Percentiles rank a stretch among this genome's conserved stretches.
phyloP scores from a whole-genome alignment of 2,797 vertebrate genomes.

The Oryzias sinensis region DNA sequence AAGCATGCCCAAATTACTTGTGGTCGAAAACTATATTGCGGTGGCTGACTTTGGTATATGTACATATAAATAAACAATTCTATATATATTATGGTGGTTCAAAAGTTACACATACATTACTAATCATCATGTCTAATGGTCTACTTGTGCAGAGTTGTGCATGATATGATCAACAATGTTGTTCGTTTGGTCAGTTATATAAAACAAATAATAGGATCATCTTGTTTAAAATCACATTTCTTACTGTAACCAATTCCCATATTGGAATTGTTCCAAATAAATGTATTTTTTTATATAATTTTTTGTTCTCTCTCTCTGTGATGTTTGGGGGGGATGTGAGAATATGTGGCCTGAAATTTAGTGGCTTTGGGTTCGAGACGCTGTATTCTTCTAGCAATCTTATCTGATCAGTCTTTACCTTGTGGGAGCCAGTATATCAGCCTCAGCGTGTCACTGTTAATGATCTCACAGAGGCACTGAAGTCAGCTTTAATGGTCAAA shows the following conservation, averaged over 20 bases:
- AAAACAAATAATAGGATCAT: constrained; percentile 33
- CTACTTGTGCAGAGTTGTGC: constrained; percentile 68
- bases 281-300: constrained; percentile 91
- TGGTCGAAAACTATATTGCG: constrained; percentile 55
- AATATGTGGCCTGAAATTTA: not conserved
- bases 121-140: constrained; percentile 60
- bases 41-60: constrained; percentile 44
- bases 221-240: constrained; percentile 91
- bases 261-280: constrained; percentile 98
- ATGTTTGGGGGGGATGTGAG: not conserved
- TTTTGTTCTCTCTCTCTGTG: constrained; percentile 24
- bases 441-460: constrained; percentile 43
- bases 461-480: constrained; percentile 48
- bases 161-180: constrained; percentile 68
- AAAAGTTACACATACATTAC: constrained; percentile 56
- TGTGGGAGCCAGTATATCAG: constrained; percentile 34
- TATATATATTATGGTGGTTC: constrained; percentile 55
- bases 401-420: constrained; percentile 39
- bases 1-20: constrained; percentile 68
- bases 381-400: constrained; percentile 21
- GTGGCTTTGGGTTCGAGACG: constrained; percentile 10
- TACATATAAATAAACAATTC: not conserved
- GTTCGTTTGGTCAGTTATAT: constrained; percentile 55
- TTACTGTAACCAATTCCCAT: constrained; percentile 93
- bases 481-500: constrained; percentile 60